Conservation (phyloP, 92 coral and sea anemone species). For the Zoanthus solanderi region DNA sequence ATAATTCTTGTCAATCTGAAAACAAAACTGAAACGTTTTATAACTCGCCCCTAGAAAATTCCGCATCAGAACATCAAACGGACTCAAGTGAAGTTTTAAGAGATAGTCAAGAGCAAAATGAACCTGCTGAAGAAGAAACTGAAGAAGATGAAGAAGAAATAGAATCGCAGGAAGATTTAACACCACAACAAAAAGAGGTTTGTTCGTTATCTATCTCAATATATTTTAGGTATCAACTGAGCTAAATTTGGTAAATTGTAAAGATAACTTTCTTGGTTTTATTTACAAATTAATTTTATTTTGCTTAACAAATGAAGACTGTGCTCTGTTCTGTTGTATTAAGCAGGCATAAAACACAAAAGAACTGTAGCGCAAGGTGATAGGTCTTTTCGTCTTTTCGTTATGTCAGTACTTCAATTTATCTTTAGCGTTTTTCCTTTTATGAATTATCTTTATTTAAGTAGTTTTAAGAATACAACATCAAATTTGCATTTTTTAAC, state of each 20-base stretch:
- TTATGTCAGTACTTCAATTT: no score
- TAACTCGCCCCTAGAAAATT: neutral
- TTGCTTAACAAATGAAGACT: no score
- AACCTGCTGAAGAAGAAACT: neutral
- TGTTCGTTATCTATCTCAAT: neutral
- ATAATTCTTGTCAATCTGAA: neutral
- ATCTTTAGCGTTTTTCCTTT: no score
- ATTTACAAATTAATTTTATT: no score
- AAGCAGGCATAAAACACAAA: no score
- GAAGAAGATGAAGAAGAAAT: slow-evolving; percentile 24
- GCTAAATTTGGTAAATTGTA: neutral
- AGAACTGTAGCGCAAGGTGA: no score
- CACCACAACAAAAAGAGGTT: slow-evolving; percentile 48
- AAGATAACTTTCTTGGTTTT: no score
- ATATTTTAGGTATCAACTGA: neutral
- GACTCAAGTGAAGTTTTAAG: slow-evolving; percentile 5
- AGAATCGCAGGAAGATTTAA: slow-evolving; percentile 23
- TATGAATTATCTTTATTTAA: no score
- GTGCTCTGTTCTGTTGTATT: no score
- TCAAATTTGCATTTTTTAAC: neutral
- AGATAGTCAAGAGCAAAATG: neutral
- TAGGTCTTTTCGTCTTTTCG: no score
- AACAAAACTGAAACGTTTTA: neutral
- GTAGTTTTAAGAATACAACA: no score
- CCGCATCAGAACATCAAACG: neutral